Percentiles rank a stretch among this genome's conserved stretches.
These are phyloP conservation scores for Tryphoninae sp. DNA, from an alignment of 2,888 invertebrate species.

Conservation along the genomic window DNA sequence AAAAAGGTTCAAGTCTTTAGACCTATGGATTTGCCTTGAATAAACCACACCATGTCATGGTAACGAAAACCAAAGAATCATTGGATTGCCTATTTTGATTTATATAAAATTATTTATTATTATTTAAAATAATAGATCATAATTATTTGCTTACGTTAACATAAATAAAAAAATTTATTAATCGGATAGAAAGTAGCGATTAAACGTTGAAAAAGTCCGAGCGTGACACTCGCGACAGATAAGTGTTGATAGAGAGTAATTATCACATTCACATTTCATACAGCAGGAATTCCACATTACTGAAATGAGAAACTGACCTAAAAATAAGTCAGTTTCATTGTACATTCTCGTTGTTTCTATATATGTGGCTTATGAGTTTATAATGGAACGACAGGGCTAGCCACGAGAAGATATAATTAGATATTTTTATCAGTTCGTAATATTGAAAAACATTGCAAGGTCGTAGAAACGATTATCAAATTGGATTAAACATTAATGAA, in stretches of 20 bases:
- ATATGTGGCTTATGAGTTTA: constrained; percentile 12
- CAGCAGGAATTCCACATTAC: constrained; percentile 12
- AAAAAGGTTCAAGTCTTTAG: no score
- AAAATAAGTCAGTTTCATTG: constrained; percentile 51
- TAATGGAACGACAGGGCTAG: constrained; percentile 7
- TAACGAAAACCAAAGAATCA: no score
- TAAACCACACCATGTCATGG: no score
- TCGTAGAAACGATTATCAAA: no score
- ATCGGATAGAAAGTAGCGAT: neutral
- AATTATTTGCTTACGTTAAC: no score
- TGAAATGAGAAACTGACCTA: constrained; percentile 32
- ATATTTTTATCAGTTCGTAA: constrained; percentile 7
- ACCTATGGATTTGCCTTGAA: no score
- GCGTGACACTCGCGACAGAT: constrained; percentile 34
- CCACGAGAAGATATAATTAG: constrained; percentile 18
- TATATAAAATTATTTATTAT: no score
- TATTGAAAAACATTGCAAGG: neutral
- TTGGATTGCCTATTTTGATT: no score
- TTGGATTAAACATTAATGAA: neutral
- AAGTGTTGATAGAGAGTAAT: neutral
- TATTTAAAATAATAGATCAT: no score
- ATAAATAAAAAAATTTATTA: neutral
- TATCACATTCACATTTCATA: neutral
- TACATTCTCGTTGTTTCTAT: neutral
- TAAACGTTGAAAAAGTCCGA: constrained; percentile 7